Percentiles rank a stretch among this genome's conserved stretches.
phyloP scores from a whole-genome alignment of 2,113 vertebrate genomes.

The Mola mola region DNA sequence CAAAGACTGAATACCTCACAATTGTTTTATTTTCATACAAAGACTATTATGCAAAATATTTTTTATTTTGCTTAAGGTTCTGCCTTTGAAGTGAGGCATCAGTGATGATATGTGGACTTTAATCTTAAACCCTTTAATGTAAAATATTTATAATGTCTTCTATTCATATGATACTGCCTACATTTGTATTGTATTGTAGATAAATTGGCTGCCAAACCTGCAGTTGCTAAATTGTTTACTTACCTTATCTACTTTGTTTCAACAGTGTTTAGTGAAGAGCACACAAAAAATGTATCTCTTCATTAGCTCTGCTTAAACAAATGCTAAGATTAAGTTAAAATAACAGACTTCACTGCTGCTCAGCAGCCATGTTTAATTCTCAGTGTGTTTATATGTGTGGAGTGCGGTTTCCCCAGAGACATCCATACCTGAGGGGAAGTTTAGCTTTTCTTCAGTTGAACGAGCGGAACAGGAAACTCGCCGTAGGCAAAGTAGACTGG shows the following conservation, averaged over 20 bases:
- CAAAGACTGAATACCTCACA: too few species aligned
- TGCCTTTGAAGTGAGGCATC: too few species aligned
- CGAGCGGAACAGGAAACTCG: slow-evolving; percentile 14
- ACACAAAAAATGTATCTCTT: slow-evolving; percentile 59
- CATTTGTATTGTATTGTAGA: too few species aligned
- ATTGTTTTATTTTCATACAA: too few species aligned
- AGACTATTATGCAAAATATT: too few species aligned
- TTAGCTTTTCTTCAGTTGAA: slow-evolving; percentile 43
- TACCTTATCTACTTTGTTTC: slow-evolving; percentile 29
- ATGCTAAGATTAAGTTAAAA: slow-evolving; percentile 67
- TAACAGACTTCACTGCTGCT: slow-evolving; percentile 17
- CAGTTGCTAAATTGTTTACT: slow-evolving; percentile 40
- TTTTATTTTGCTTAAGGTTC: too few species aligned
- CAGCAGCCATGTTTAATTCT: slow-evolving; percentile 28
- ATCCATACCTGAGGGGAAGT: slow-evolving; percentile 48
- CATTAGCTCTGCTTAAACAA: slow-evolving; percentile 65
- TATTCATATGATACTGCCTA: too few species aligned
- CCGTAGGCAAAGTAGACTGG: slow-evolving; percentile 13
- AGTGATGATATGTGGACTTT: too few species aligned
- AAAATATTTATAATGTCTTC: too few species aligned
- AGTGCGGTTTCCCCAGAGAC: slow-evolving; percentile 5
- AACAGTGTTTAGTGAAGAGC: slow-evolving; percentile 34
- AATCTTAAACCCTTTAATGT: too few species aligned
- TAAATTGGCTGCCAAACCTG: slow-evolving; percentile 16
- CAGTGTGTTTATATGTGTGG: slow-evolving; percentile 21